These are phyloP conservation scores for Syrmaticus mikado DNA, from an alignment of 2,113 vertebrate genomes.

Conservation along the genomic window DNA sequence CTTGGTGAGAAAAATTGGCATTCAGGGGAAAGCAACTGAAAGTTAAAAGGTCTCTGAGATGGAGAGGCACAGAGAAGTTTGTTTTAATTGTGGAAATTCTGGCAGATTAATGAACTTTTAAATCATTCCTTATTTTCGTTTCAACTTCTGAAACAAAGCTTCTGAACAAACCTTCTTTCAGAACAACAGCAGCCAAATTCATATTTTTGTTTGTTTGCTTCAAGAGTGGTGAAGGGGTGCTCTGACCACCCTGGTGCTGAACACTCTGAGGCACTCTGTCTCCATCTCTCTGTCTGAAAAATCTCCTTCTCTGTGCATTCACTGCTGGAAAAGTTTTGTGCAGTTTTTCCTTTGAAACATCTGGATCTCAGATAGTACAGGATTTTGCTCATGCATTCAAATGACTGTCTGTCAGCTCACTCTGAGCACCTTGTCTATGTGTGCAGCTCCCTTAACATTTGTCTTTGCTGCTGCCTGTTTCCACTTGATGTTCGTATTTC, in stretches of 20 bases:
- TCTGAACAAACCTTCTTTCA: background rate
- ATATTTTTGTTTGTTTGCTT: background rate
- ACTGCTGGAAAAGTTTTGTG: background rate
- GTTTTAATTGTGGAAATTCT: background rate
- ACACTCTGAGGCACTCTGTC: background rate
- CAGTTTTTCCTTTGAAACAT: background rate
- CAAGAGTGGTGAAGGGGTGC: background rate
- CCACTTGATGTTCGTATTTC: fast-evolving
- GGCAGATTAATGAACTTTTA: background rate
- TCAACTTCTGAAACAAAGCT: background rate
- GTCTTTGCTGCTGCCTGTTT: background rate
- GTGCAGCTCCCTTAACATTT: background rate
- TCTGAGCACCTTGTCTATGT: background rate
- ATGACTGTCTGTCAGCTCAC: background rate
- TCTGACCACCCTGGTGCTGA: background rate
- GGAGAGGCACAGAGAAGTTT: background rate
- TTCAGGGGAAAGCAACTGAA: background rate
- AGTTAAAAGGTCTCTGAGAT: background rate
- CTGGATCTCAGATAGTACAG: background rate
- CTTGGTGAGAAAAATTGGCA: background rate
- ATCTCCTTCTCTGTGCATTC: background rate
- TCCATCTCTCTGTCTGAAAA: background rate
- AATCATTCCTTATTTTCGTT: background rate
- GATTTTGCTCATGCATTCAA: background rate
- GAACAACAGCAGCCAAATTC: background rate